Percentiles rank a stretch among this genome's conserved stretches.
Conservation (phyloP, 2,888 invertebrate species). For the Liodrosophila aerea region DNA sequence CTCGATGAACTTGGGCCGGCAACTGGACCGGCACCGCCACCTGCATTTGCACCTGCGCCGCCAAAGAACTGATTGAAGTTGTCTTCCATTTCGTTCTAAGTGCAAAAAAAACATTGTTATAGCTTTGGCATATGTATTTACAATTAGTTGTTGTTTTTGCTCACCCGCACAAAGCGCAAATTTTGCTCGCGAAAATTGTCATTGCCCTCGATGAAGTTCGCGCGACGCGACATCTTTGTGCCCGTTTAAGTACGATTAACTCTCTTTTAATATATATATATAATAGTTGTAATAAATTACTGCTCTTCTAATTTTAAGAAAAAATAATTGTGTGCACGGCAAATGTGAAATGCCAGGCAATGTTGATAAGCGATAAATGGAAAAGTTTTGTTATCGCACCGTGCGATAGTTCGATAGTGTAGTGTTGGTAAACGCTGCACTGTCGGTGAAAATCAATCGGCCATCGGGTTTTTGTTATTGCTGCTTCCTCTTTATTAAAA, state of each 20-base stretch:
- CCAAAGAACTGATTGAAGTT: constrained; percentile 85
- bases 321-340: constrained; percentile 3
- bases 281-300: not conserved
- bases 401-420: not conserved
- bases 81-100: constrained; percentile 83
- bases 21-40: constrained; percentile 11
- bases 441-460: not conserved
- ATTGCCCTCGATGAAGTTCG: constrained; percentile 85
- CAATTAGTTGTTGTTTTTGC: constrained; percentile 8
- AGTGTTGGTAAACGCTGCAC: constrained; percentile 2
- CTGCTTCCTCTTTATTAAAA: constrained; percentile 30
- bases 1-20: not conserved
- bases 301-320: not conserved
- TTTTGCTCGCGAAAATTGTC: constrained; percentile 85
- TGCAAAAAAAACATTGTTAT: not conserved
- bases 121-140: no score
- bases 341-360: constrained; percentile 13
- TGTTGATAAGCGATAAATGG: constrained; percentile 29
- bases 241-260: not conserved
- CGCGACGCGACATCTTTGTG: constrained; percentile 56
- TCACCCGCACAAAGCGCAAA: constrained; percentile 82
- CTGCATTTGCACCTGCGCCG: constrained; percentile 20
- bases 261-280: not conserved
- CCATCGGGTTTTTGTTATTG: constrained; percentile 38
- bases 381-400: constrained; percentile 9